These are phyloP conservation scores for Amblyornis subalaris DNA, from an alignment of 2,113 vertebrate genomes.

Conservation along the genomic window DNA sequence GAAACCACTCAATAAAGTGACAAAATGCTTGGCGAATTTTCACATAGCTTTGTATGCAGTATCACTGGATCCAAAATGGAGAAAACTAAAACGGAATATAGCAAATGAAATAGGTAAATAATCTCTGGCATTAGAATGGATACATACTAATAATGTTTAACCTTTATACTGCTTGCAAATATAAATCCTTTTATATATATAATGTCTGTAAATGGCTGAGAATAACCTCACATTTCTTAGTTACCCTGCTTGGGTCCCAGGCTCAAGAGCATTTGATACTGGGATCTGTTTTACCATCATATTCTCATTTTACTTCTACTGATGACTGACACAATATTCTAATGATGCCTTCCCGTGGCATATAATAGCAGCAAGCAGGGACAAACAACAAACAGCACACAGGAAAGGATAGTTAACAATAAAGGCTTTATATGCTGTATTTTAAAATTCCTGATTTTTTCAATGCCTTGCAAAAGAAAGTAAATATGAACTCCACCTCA, in stretches of 20 bases:
- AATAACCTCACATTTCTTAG: not conserved
- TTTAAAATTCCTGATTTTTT: not conserved
- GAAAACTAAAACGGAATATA: not conserved
- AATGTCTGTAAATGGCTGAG: not conserved
- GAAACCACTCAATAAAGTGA: constrained; percentile 23
- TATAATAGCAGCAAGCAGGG: not conserved
- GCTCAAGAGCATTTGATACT: not conserved
- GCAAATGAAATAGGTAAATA: not conserved
- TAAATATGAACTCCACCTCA: not conserved
- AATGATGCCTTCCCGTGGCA: not conserved
- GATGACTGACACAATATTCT: not conserved
- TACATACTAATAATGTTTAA: not conserved
- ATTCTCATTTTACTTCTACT: not conserved
- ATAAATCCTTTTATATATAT: not conserved
- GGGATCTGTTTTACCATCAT: not conserved
- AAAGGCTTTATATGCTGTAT: not conserved
- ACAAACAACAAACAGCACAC: not conserved
- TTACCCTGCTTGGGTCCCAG: not conserved
- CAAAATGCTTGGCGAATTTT: not conserved
- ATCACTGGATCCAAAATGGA: not conserved
- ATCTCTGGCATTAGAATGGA: not conserved
- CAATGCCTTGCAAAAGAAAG: not conserved
- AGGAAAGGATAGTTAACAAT: not conserved
- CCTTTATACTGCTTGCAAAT: not conserved
- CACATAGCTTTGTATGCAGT: not conserved